These are phyloP conservation scores for Gadus macrocephalus DNA, from an alignment of 2,113 vertebrate genomes.

Conservation along the genomic window DNA sequence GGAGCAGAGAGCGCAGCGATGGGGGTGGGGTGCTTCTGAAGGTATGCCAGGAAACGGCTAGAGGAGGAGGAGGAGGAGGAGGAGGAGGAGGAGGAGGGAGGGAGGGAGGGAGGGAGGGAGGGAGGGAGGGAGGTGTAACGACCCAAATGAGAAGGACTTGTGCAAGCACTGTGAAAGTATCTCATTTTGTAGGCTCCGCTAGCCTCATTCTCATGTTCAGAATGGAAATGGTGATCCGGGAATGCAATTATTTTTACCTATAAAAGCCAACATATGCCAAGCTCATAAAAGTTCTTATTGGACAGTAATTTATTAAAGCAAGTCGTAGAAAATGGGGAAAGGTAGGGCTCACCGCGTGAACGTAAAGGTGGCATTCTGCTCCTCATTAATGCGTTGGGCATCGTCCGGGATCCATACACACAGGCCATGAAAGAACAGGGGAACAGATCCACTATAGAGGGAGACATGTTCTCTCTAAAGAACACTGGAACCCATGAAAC, in stretches of 20 bases:
- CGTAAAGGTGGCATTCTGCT: conserved; percentile 56
- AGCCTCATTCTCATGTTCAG: conserved; percentile 84
- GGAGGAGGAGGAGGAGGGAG: neutral
- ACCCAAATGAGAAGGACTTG: conserved; percentile 90
- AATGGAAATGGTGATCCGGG: conserved; percentile 87
- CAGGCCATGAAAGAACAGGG: conserved; percentile 24
- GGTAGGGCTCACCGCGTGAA: conserved; percentile 53
- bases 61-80: conserved; percentile 41
- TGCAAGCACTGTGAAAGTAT: conserved; percentile 94
- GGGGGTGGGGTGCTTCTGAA: conserved; percentile 43
- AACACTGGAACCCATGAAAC: conserved; percentile 40
- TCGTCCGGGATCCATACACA: conserved; percentile 49
- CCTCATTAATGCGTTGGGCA: conserved; percentile 54
- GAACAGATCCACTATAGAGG: conserved; percentile 35
- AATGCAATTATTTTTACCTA: conserved; percentile 96
- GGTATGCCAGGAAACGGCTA: conserved; percentile 60
- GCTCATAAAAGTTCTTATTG: conserved; percentile 97
- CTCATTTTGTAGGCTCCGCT: conserved; percentile 71
- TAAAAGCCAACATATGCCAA: conserved; percentile 98
- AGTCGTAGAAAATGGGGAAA: conserved; percentile 67
- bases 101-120: neutral
- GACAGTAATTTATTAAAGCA: conserved; percentile 84
- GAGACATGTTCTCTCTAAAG: conserved; percentile 46
- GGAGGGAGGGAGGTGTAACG: conserved; percentile 79
- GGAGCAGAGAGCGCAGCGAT: conserved; percentile 48